Evolutionary conservation across 2,888 invertebrate genomes (phyloP).

Genomic region (Lissocephala sabroskyi): DNA sequence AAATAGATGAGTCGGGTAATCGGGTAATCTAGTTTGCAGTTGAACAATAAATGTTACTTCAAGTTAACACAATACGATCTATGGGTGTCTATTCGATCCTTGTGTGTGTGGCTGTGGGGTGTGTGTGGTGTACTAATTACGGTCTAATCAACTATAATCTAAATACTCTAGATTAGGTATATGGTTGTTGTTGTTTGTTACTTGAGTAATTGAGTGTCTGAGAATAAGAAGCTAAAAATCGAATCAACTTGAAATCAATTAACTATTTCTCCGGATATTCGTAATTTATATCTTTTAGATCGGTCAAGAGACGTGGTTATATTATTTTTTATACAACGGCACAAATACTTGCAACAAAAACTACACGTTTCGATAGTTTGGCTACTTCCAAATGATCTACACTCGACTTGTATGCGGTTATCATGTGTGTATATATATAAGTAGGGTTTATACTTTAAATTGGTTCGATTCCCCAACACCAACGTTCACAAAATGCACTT

Average conservation of each 20-base stretch:
- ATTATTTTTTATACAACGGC: slow-evolving; percentile 4
- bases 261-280: slow-evolving; percentile 12
- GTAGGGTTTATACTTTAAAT: slow-evolving; percentile 26
- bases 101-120: slow-evolving; percentile 16
- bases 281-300: slow-evolving; percentile 4
- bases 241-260: slow-evolving; percentile 32
- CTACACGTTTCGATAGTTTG: slow-evolving; percentile 6
- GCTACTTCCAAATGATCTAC: slow-evolving; percentile 23
- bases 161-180: slow-evolving; percentile 13
- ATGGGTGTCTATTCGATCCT: slow-evolving; percentile 4
- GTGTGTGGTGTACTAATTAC: slow-evolving; percentile 30
- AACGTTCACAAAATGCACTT: slow-evolving; percentile 17
- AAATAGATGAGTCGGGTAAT: neutral
- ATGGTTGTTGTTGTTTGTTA: slow-evolving; percentile 9
- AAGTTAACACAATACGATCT: slow-evolving; percentile 15
- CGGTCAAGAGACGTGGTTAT: neutral
- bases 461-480: slow-evolving; percentile 25
- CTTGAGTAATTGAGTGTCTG: slow-evolving; percentile 24
- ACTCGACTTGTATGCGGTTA: neutral
- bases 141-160: slow-evolving; percentile 40
- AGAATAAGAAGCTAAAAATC: slow-evolving; percentile 48
- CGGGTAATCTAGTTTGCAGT: no score
- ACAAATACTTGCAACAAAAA: slow-evolving; percentile 31
- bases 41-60: neutral
- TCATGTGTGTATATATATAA: slow-evolving; percentile 10